Base-by-base conservation (phyloP, 1,140 invertebrate genomes). In the Halotydeus destructor region DNA sequence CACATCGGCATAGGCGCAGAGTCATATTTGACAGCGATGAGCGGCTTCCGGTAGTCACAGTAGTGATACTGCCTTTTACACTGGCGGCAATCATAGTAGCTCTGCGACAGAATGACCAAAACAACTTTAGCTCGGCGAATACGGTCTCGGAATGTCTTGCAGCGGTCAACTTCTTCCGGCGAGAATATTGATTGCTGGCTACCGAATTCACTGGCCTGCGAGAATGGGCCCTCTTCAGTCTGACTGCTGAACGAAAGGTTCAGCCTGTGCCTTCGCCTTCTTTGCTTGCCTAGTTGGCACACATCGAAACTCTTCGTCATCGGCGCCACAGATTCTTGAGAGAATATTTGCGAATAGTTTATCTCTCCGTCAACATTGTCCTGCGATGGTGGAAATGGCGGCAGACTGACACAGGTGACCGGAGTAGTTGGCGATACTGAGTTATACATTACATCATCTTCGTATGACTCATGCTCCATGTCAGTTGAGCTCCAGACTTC, bases 21-120 rank as follows among this genome's bases (percentile, higher is more conserved):
- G 42, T 61, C 59, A 50, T 44, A 56, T 26, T 50, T 46, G 9
- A 62, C 46, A 9, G 57, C 46, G 11, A 63, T 52, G 25, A 61
- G 38, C 35, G 49, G 48, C 42, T 62, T 62, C 34, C 61, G 53
- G 25, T 61, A 57, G 47, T 62, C 60, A 57, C 60, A 61, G 45
- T 62, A 63, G 45, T 55, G 62, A 19, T 60, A 50, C 55, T 63
- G 60, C 47, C 63, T 59, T 36, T 57, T 55, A 43, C 57, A 63
- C 12, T 52, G 55, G 39, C 47, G 52, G 9, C 59, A 62, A 14
- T 49, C 39, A 12, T 55, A 50, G 49, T 62, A 64, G 6, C 51
- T 49, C 41, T 58, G 40, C 6, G 61, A 63, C 5, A 61, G 43
- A 18, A 64, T 40, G 27, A 59, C 48, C 9, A 64, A 49, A 5